A percentile compares a stretch with the other conserved stretches of the same genome.
phyloP scores from a whole-genome alignment of 2,888 invertebrate genomes.

The Eristalinus sepulchralis region DNA sequence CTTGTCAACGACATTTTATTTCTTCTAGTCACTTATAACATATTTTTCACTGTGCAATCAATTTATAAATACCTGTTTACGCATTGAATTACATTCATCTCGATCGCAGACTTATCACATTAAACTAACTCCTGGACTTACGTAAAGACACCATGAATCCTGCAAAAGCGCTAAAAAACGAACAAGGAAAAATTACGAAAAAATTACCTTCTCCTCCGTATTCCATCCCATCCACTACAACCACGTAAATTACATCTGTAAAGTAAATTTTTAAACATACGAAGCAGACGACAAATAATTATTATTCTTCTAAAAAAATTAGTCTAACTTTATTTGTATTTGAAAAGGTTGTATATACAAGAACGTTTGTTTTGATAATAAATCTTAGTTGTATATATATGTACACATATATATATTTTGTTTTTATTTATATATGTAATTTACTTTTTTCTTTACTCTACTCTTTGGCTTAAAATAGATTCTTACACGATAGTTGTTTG shows the following conservation, averaged over 20 bases:
- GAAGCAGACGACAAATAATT: constrained; percentile 23
- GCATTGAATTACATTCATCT: not conserved
- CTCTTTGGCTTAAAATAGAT: constrained; percentile 41
- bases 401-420: constrained; percentile 23
- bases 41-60: too few relatives aligned
- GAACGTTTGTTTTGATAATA: constrained; percentile 61
- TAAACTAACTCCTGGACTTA: not conserved
- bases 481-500: constrained; percentile 58
- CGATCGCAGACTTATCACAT: too few relatives aligned
- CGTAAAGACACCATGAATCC: not conserved
- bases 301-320: constrained; percentile 72
- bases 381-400: constrained; percentile 51
- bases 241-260: not conserved
- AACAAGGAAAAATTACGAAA: not conserved
- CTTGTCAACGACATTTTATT: too few relatives aligned
- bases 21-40: too few relatives aligned
- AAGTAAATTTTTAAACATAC: not conserved
- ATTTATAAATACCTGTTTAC: too few relatives aligned
- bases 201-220: not conserved
- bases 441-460: constrained; percentile 28
- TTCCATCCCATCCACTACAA: not conserved
- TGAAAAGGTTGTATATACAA: constrained; percentile 69
- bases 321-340: constrained; percentile 72
- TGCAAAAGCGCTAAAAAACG: not conserved
- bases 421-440: constrained; percentile 41